phyloP scores from a whole-genome alignment of 2,113 vertebrate species.

The Fregata magnificens region DNA sequence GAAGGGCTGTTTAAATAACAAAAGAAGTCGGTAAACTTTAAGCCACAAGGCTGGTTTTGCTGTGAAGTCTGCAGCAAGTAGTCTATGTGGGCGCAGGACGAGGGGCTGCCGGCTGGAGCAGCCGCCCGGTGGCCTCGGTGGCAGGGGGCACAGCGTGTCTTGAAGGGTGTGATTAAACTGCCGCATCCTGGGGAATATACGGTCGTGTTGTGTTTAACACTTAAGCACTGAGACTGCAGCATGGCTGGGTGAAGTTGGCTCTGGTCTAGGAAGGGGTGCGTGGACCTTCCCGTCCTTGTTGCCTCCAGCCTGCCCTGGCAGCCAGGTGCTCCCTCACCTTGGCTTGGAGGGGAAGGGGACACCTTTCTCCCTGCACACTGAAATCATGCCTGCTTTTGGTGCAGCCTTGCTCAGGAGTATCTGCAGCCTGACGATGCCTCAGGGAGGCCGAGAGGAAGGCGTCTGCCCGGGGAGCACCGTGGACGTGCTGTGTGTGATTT shows the following conservation, averaged over 20 bases:
- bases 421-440: background rate
- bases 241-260: background rate
- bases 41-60: background rate
- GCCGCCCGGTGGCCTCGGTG: background rate
- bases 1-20: background rate
- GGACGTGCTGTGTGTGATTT: no score
- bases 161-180: accelerated
- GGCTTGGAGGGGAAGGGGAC: background rate
- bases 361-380: background rate
- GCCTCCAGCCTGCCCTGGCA: background rate
- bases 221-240: background rate
- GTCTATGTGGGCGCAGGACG: background rate
- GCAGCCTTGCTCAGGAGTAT: background rate
- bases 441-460: background rate
- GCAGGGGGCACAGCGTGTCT: no score
- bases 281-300: background rate
- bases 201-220: accelerated
- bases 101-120: no score
- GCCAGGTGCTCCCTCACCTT: accelerated
- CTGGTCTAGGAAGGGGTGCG: accelerated
- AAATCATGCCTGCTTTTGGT: background rate
- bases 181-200: accelerated
- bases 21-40: no score
- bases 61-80: background rate
- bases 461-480: background rate